Base-by-base conservation (phyloP, 2,888 invertebrate genomes). In the Drosophila quinaria region DNA sequence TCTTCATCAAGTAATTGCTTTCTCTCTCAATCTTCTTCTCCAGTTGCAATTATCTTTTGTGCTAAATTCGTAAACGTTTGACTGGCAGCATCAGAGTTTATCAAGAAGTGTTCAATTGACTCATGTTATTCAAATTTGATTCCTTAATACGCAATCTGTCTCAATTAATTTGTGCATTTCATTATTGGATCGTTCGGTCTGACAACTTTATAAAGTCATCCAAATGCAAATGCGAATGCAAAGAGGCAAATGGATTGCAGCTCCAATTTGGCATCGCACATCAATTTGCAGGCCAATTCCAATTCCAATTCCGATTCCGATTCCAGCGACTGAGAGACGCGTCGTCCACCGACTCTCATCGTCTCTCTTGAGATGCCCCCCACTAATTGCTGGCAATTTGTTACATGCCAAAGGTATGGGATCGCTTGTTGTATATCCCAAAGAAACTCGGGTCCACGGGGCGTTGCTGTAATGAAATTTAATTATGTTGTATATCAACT, bases 401-500 rank as follows among this genome's bases (percentile, higher is more conserved):
- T 88, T 90, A 80, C 75, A 63, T 76, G 79, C 70, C 72, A 71
- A 58, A 73, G 71, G 52, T 51, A 66, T 42, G 58, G 19, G 62
- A 60, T 68, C 66, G 56, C 37, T 56, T 25, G 47, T 46, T 42
- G 41, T 39, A 66, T 37, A 59, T 25, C 46, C 65, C 51, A 39
- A 55, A 58, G 78, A 68, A 62, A 61, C 68, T 55, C 70, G 69
- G 69, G 67, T 75, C 63, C 68, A 68, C 68, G 78, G 78, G 76
- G 70, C 78, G 74, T 78, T 78, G 78, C 74, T 74, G 80, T 89
- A 90, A 89, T 89, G 86, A 90, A 90, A 89, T 90, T 90, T 90
- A 89, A 89, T 90, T 89, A 89, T 90, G 88, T 86, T 90, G 89
- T 90, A 80, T 89, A 82, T 89, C 85, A 79, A 79, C 79, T 76